Evolutionary conservation across 2,113 vertebrate genomes (phyloP).

Genomic region (Delphinus delphis): DNA sequence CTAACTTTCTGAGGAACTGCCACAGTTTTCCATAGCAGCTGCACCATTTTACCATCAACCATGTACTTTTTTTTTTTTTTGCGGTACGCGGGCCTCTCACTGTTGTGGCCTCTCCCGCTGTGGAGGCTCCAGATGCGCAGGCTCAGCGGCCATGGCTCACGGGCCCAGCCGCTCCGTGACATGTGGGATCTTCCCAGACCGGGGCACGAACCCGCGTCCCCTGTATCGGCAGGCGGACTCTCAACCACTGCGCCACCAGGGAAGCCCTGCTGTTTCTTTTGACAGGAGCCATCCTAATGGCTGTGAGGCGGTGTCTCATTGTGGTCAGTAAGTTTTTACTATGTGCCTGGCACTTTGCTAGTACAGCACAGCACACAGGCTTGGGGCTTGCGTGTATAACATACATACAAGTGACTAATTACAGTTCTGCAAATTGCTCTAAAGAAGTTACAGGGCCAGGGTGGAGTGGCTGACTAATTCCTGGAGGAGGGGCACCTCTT

Average conservation of each 20-base stretch:
- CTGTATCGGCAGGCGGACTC: too few species aligned
- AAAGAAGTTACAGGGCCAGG: neutral
- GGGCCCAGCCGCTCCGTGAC: too few species aligned
- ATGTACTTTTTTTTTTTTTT: too few species aligned
- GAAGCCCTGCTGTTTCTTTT: neutral
- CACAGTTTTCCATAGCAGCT: neutral
- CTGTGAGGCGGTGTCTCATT: neutral
- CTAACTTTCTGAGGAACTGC: neutral
- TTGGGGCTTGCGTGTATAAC: neutral
- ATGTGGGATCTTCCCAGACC: too few species aligned
- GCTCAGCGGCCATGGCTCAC: too few species aligned
- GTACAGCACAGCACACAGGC: neutral
- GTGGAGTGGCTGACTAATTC: neutral
- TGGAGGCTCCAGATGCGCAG: too few species aligned
- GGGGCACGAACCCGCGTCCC: too few species aligned
- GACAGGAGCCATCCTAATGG: neutral
- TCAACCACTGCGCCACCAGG: too few species aligned
- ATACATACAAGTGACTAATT: neutral
- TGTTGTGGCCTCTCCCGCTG: too few species aligned
- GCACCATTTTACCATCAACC: neutral
- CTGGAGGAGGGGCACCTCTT: neutral
- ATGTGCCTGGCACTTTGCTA: neutral
- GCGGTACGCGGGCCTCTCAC: too few species aligned
- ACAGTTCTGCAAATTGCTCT: neutral
- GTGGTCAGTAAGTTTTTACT: neutral